phyloP scores from a whole-genome alignment of 1,140 invertebrate species.

The Aphelinus atriplicis region DNA sequence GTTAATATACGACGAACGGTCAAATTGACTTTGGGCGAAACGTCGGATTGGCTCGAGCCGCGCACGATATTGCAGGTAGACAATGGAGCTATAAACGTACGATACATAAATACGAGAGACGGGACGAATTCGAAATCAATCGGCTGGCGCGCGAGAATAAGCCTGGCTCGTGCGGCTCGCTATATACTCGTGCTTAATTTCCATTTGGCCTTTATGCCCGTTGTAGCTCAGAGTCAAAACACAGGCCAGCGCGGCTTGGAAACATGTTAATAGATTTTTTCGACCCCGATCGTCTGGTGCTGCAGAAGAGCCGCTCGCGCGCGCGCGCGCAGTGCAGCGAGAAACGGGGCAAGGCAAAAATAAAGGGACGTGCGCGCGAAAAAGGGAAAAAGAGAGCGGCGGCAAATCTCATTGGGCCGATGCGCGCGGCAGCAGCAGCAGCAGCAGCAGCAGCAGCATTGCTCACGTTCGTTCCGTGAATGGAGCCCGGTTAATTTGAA shows the following conservation, averaged over 20 bases:
- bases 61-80: no score
- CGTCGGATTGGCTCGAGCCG: no score
- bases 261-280: slow-evolving; percentile 25
- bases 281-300: background rate
- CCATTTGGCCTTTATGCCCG: no score
- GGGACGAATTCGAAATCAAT: no score
- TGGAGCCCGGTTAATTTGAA: slow-evolving; percentile 53
- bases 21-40: no score
- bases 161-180: no score
- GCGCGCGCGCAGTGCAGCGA: background rate
- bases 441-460: slow-evolving; percentile 37
- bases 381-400: slow-evolving; percentile 30
- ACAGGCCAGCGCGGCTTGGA: background rate
- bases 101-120: no score
- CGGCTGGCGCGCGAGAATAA: no score
- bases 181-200: no score
- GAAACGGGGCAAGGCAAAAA: slow-evolving; percentile 8
- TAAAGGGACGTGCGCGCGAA: slow-evolving; percentile 26
- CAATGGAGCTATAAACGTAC: no score
- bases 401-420: slow-evolving; percentile 19
- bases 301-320: background rate
- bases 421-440: slow-evolving; percentile 6
- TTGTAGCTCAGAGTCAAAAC: no score
- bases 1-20: no score
- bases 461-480: slow-evolving; percentile 52